Conservation (phyloP, 2,797 vertebrate genomes). For the Enteromius viviparus region DNA sequence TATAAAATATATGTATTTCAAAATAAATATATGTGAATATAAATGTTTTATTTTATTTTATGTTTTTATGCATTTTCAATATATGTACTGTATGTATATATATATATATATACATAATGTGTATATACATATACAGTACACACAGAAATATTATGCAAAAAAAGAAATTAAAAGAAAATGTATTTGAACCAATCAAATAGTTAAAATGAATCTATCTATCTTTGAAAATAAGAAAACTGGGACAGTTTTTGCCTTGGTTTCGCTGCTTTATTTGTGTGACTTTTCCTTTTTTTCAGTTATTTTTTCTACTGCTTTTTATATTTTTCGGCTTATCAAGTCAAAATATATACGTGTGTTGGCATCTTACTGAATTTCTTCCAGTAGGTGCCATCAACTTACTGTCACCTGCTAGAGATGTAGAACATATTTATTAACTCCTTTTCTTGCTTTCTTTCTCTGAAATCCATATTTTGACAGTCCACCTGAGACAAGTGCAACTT, state of each 20-base stretch:
- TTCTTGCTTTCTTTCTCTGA: constrained; percentile 38
- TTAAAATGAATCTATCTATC: too few species aligned
- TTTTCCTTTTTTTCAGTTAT: background rate
- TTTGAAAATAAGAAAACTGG: background rate
- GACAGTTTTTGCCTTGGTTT: background rate
- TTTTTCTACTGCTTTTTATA: background rate
- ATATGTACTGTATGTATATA: too few species aligned
- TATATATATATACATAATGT: too few species aligned
- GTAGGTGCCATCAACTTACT: constrained; percentile 17
- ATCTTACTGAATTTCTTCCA: constrained; percentile 29
- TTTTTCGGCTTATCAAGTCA: background rate
- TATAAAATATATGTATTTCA: too few species aligned
- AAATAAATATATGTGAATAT: too few species aligned
- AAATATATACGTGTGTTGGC: background rate
- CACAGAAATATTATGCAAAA: too few species aligned
- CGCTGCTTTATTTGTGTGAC: background rate
- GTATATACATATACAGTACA: background rate
- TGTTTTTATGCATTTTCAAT: too few species aligned
- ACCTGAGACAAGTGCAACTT: constrained; percentile 49
- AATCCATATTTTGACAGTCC: constrained; percentile 54
- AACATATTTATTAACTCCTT: constrained; percentile 1
- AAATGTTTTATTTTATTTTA: too few species aligned
- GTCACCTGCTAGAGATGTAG: constrained; percentile 7
- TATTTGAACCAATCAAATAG: background rate
- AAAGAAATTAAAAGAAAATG: too few species aligned